Conservation (phyloP, 2,888 invertebrate species). For the Clepsis dumicolana region DNA sequence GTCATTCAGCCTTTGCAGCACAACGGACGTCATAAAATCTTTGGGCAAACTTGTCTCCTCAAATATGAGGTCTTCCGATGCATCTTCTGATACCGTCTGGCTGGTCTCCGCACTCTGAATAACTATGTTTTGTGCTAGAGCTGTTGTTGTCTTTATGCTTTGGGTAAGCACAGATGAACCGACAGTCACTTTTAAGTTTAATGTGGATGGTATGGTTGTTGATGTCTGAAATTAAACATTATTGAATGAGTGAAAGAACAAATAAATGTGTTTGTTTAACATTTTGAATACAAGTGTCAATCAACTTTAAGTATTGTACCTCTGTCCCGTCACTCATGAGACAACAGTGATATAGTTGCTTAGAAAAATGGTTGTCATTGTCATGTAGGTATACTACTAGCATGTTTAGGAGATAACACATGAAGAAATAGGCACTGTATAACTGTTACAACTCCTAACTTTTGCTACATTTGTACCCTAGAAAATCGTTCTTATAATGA, state of each 20-base stretch:
- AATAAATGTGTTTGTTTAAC: too few species aligned
- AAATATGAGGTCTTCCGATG: constrained; percentile 51
- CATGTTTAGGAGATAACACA: too few species aligned
- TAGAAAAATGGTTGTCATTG: too few species aligned
- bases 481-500: too few species aligned
- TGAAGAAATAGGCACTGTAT: too few species aligned
- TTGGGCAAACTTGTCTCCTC: constrained; percentile 56
- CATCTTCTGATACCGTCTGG: background rate
- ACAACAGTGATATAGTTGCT: too few species aligned
- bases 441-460: too few species aligned
- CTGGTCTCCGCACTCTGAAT: constrained; percentile 41
- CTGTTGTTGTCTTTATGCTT: constrained; percentile 57
- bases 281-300: too few species aligned
- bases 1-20: constrained; percentile 47
- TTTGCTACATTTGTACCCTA: too few species aligned
- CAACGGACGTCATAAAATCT: constrained; percentile 56
- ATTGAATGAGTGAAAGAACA: background rate
- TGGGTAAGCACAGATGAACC: constrained; percentile 67
- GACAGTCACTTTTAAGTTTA: constrained; percentile 66
- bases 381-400: too few species aligned
- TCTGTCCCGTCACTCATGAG: too few species aligned
- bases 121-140: constrained; percentile 43
- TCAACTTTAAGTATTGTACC: too few species aligned
- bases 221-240: constrained; percentile 52
- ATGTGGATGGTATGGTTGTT: constrained; percentile 48